These are phyloP conservation scores for Odontesthes bonariensis DNA, from an alignment of 2,113 vertebrate genomes.

Conservation along the genomic window DNA sequence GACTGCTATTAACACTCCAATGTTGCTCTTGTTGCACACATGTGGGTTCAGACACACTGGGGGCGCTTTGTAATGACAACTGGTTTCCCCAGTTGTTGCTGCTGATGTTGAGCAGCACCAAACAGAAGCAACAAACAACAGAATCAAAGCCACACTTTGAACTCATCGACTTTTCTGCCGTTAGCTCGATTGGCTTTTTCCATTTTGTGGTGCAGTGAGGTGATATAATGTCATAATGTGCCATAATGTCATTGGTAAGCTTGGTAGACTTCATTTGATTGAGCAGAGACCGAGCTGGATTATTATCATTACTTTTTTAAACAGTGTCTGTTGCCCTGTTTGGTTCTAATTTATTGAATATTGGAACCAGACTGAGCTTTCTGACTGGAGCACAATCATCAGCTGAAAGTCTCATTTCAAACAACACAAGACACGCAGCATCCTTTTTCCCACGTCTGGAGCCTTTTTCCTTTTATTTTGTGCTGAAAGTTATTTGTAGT, in stretches of 20 bases:
- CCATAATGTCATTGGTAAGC: slow-evolving; percentile 23
- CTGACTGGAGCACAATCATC: slow-evolving; percentile 19
- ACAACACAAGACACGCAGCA: not conserved
- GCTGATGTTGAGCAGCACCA: too few relatives aligned
- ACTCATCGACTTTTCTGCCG: slow-evolving; percentile 23
- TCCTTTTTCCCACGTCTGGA: not conserved
- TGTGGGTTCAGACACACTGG: slow-evolving; percentile 52
- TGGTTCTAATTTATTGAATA: slow-evolving; percentile 24
- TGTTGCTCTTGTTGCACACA: slow-evolving; percentile 52
- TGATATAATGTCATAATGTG: slow-evolving; percentile 21
- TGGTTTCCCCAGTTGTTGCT: slow-evolving; percentile 23
- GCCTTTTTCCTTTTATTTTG: not conserved
- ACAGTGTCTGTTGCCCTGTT: slow-evolving; percentile 28
- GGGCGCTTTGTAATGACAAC: slow-evolving; percentile 14
- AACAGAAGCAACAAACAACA: too few relatives aligned
- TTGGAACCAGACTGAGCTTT: slow-evolving; percentile 25
- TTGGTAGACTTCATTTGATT: slow-evolving; percentile 21
- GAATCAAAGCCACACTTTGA: slow-evolving; percentile 43
- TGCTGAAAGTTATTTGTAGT: not conserved
- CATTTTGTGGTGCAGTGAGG: slow-evolving; percentile 10
- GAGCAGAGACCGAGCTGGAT: slow-evolving; percentile 21
- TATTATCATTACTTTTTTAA: slow-evolving; percentile 10
- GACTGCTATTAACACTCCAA: slow-evolving; percentile 33
- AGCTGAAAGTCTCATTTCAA: slow-evolving; percentile 1
- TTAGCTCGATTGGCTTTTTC: slow-evolving; percentile 41